Evolutionary conservation across 2,113 vertebrate species (phyloP), one percentile per base, ranked within the genome.

Genomic region (Natator depressus): DNA sequence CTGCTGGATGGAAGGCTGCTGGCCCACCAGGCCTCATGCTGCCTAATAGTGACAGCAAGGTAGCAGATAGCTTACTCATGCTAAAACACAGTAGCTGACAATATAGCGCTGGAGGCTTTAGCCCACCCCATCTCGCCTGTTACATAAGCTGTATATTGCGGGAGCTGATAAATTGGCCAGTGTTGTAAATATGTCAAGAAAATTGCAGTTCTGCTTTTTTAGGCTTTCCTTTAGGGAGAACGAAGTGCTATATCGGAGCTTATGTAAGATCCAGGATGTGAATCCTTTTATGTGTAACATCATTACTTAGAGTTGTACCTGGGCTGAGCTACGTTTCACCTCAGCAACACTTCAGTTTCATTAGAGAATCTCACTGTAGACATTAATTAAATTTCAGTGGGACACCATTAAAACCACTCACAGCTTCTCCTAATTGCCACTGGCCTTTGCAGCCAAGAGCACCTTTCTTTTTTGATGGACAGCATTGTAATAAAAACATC

Each of bases 191-290:
- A 9, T 17, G 80, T 94, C 94, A 93, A 79, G 87, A 79, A 94
- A 93, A 93, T 93, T 16, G n/a, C 22, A 87, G 88, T 27, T 59
- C 86, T 69, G 88, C 85, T 82, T 95, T 82, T 91, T 20, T 25
- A 82, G 89, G 54, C 82, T 96, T 92, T 96, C 84, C 93, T 96
- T 81, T 10, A 89, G 83, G 91, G 94, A 95, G 84, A 87, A 38
- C 3, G 82, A 46, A 86, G 89, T 38, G 80, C 80, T 88, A 46
- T 65, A 1, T 46, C 84, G 50, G 90, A 90, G 80, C 84, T 93
- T 78, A 85, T 6, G 29, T 87, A 50, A 83, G 90, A 7, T 49
- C 51, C 2, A 4, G 91, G 62, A 29, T 76, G 31, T 81, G 80
- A 57, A 19, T 86, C 91, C 93, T 49, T 47, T 10, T 11, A 59